phyloP scores from a whole-genome alignment of 2,888 invertebrate genomes.

The Apamea anceps region DNA sequence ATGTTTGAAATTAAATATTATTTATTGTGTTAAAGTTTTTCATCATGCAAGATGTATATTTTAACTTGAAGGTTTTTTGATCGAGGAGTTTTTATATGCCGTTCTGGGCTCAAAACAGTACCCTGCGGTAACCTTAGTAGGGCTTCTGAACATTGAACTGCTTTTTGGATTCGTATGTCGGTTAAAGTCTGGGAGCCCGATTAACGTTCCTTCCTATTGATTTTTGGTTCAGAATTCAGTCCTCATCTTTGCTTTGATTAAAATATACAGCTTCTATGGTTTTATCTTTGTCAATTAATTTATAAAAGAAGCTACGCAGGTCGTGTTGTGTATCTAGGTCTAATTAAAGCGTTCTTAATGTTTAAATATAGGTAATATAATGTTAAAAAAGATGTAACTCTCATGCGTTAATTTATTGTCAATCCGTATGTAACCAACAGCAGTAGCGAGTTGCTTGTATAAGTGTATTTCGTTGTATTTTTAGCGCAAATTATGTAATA shows the following conservation, averaged over 20 bases:
- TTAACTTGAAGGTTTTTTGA: conserved; percentile 17
- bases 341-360: conserved; percentile 71
- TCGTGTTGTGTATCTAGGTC: conserved; percentile 62
- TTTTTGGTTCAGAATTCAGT: conserved; percentile 17
- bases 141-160: conserved; percentile 1
- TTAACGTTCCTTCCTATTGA: background rate
- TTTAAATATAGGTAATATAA: conserved; percentile 75
- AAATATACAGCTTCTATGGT: conserved; percentile 50
- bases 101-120: conserved; percentile 23
- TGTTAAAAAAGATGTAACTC: conserved; percentile 71
- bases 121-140: background rate
- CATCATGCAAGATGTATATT: conserved; percentile 48
- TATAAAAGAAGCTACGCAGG: conserved; percentile 70
- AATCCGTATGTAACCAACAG: conserved; percentile 78
- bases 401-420: conserved; percentile 78
- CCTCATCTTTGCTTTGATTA: background rate
- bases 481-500: conserved; percentile 82
- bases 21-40: conserved; percentile 58
- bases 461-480: conserved; percentile 86
- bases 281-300: conserved; percentile 59
- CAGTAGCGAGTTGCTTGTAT: conserved; percentile 83
- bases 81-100: background rate
- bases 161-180: conserved; percentile 25
- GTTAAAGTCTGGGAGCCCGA: conserved; percentile 3
- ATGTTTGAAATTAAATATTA: conserved; percentile 53